Conservation (phyloP, 2,797 vertebrate genomes). For the Sebastes itinus region DNA sequence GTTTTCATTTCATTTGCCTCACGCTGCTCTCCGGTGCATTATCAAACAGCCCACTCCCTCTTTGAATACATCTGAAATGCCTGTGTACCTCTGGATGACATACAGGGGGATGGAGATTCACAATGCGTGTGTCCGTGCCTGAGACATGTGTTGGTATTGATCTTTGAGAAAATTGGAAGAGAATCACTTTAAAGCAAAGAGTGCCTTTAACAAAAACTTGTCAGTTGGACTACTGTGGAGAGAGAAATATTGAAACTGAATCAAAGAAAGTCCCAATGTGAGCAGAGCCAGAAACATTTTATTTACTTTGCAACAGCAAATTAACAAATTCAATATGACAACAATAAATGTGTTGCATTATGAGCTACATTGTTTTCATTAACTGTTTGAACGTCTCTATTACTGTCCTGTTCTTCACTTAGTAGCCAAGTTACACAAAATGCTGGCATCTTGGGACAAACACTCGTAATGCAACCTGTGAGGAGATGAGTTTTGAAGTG, state of each 20-base stretch:
- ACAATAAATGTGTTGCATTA: background rate
- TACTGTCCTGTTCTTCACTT: background rate
- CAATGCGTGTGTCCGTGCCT: background rate
- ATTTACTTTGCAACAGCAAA: background rate
- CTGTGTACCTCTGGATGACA: background rate
- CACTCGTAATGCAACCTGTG: no score
- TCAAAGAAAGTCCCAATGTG: background rate
- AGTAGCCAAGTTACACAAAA: background rate
- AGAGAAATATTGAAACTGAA: background rate
- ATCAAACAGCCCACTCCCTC: constrained; percentile 33
- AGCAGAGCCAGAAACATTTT: background rate
- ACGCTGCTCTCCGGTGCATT: constrained; percentile 26
- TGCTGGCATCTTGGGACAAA: background rate
- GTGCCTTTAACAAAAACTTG: background rate
- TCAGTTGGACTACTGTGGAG: background rate
- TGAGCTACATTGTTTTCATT: background rate
- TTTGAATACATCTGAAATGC: constrained; percentile 34
- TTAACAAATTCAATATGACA: background rate
- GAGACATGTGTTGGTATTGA: background rate
- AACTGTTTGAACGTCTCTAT: background rate
- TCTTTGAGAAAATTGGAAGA: constrained; percentile 1
- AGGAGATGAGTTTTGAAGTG: no score
- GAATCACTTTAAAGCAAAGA: constrained; percentile 15
- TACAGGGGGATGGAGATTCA: background rate
- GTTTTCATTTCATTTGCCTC: constrained; percentile 55